Evolutionary conservation across 2,113 vertebrate species (phyloP).

Genomic region (Morphnarchus princeps): DNA sequence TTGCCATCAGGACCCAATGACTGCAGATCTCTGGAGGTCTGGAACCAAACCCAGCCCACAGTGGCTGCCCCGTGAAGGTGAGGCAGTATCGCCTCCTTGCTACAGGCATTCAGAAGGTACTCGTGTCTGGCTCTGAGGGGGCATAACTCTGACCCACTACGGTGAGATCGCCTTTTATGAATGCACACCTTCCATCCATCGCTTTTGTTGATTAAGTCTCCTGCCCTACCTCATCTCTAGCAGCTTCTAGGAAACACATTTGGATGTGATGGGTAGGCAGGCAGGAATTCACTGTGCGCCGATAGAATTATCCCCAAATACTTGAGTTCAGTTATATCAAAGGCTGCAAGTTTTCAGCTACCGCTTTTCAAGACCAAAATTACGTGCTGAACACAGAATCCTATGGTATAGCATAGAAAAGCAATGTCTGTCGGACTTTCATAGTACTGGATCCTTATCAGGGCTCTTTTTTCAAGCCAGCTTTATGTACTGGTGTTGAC

Average conservation of each 20-base stretch:
- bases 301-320: not conserved
- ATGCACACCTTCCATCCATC: not conserved
- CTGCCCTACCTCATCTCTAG: not conserved
- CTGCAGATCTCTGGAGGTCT: not conserved
- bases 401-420: not conserved
- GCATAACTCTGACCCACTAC: not conserved
- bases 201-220: not conserved
- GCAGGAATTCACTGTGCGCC: not conserved
- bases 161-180: not conserved
- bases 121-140: not conserved
- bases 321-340: not conserved
- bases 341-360: not conserved
- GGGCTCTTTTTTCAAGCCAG: not conserved
- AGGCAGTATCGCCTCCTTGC: not conserved
- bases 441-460: not conserved
- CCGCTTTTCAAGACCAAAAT: not conserved
- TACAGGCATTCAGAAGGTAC: not conserved
- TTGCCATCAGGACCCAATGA: not conserved
- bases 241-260: not conserved
- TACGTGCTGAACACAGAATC: not conserved
- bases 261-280: not conserved
- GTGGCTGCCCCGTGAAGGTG: fast-evolving
- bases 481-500: not conserved
- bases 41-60: not conserved
- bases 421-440: not conserved